These are phyloP conservation scores for Prietella phreatophila DNA, from an alignment of 2,113 vertebrate genomes.

Conservation along the genomic window DNA sequence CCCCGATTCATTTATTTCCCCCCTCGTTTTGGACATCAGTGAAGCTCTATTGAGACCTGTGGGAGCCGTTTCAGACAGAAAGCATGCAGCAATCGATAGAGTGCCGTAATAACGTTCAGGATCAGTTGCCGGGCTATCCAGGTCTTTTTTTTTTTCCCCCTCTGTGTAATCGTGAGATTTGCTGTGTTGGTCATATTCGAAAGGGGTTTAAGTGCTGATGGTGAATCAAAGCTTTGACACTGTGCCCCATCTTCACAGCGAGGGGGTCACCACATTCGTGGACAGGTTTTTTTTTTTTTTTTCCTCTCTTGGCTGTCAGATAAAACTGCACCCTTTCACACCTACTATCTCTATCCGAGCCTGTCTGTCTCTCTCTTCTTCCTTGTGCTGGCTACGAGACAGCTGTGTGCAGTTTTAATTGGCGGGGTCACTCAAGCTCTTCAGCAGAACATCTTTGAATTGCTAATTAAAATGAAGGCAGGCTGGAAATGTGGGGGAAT, in stretches of 20 bases:
- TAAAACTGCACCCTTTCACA: slow-evolving; percentile 26
- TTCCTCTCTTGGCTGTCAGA: slow-evolving; percentile 31
- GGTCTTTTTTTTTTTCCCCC: background rate
- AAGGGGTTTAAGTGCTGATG: slow-evolving; percentile 19
- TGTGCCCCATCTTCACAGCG: background rate
- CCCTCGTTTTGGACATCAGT: slow-evolving; percentile 21
- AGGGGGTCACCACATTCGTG: slow-evolving; percentile 28
- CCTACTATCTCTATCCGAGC: background rate
- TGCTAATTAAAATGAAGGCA: slow-evolving; percentile 69
- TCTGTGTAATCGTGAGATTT: slow-evolving; percentile 20
- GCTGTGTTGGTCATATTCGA: slow-evolving; percentile 35
- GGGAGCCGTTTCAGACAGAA: slow-evolving; percentile 25
- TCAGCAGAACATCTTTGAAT: slow-evolving; percentile 61
- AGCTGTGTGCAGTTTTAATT: slow-evolving; percentile 69
- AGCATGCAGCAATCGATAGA: slow-evolving; percentile 24
- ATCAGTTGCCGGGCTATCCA: slow-evolving; percentile 22
- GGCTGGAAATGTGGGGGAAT: slow-evolving; percentile 55
- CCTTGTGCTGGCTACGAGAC: slow-evolving; percentile 43
- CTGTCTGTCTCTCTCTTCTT: slow-evolving; percentile 38
- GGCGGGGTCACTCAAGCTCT: slow-evolving; percentile 60
- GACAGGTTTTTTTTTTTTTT: slow-evolving; percentile 15
- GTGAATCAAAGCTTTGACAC: slow-evolving; percentile 19
- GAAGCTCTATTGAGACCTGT: slow-evolving; percentile 19
- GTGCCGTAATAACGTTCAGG: slow-evolving; percentile 8
- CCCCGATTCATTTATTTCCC: slow-evolving; percentile 29